Conservation (phyloP, 2,113 vertebrate species). For the Scophthalmus maximus region DNA sequence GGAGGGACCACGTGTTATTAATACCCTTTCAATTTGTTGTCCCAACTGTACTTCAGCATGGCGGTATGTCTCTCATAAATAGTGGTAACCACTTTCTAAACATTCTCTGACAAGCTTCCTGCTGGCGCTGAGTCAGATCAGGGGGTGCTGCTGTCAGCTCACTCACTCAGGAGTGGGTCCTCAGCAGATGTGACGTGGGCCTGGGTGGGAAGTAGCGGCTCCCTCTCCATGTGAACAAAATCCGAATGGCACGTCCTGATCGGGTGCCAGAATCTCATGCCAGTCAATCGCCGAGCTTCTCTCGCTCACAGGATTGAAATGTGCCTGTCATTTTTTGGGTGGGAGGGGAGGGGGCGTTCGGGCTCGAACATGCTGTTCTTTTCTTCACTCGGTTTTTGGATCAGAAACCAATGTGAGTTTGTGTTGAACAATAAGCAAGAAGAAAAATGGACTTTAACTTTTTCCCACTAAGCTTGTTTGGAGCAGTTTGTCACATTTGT, state of each 20-base stretch:
- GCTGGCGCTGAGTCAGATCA: conserved; percentile 55
- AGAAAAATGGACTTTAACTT: conserved; percentile 14
- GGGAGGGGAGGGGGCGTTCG: conserved; percentile 57
- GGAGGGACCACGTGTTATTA: neutral
- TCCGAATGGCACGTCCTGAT: conserved; percentile 66
- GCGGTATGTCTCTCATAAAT: conserved; percentile 13
- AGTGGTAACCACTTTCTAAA: conserved; percentile 24
- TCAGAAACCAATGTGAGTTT: conserved; percentile 43
- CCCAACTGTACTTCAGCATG: neutral
- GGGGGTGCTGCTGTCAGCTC: conserved; percentile 49
- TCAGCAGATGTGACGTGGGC: conserved; percentile 80
- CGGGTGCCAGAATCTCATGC: conserved; percentile 65
- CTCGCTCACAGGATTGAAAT: conserved; percentile 76
- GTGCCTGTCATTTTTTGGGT: conserved; percentile 75
- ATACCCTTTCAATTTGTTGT: neutral
- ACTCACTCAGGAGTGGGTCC: conserved; percentile 59
- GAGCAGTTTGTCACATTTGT: conserved; percentile 28
- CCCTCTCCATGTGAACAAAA: conserved; percentile 62
- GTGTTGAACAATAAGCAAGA: conserved; percentile 27
- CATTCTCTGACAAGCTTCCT: conserved; percentile 24
- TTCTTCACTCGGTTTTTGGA: conserved; percentile 50
- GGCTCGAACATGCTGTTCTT: conserved; percentile 67
- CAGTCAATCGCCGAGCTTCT: conserved; percentile 60
- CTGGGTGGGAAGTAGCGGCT: conserved; percentile 61
- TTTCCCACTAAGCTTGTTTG: conserved; percentile 27